Evolutionary conservation across 2,797 vertebrate species (phyloP).

Genomic region (Mus minutoides): DNA sequence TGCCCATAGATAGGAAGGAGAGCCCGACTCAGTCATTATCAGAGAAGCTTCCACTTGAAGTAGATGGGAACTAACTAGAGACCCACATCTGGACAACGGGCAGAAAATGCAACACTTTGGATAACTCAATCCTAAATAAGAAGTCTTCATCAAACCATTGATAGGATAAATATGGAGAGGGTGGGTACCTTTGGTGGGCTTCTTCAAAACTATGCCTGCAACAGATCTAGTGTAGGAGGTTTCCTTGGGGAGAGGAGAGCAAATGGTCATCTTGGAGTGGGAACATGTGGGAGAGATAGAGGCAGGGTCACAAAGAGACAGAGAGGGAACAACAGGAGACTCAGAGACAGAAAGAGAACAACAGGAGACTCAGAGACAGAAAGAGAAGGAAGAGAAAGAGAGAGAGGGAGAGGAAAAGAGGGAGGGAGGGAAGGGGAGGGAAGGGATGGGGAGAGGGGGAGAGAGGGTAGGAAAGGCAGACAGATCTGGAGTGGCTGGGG

Average conservation of each 20-base stretch:
- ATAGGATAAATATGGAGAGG: neutral
- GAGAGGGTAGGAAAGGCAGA: too few species aligned
- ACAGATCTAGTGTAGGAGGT: neutral
- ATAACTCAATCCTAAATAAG: neutral
- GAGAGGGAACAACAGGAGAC: too few species aligned
- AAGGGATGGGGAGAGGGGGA: fast-evolving
- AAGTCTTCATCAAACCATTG: neutral
- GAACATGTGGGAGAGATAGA: neutral
- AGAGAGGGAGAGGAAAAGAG: too few species aligned
- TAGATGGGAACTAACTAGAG: neutral
- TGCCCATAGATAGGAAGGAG: neutral
- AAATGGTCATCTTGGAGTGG: neutral
- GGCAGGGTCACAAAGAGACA: neutral
- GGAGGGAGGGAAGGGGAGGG: too few species aligned
- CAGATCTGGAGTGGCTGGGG: too few species aligned
- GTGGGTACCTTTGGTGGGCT: neutral
- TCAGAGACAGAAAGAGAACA: too few species aligned
- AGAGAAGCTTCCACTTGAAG: neutral
- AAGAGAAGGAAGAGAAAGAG: too few species aligned
- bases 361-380: too few species aligned
- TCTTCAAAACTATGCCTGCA: neutral
- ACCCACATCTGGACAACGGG: neutral
- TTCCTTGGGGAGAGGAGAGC: neutral
- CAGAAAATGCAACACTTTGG: neutral
- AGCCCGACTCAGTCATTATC: neutral